Conservation (phyloP, 2,888 invertebrate species). For the Calephelis perditalis region DNA sequence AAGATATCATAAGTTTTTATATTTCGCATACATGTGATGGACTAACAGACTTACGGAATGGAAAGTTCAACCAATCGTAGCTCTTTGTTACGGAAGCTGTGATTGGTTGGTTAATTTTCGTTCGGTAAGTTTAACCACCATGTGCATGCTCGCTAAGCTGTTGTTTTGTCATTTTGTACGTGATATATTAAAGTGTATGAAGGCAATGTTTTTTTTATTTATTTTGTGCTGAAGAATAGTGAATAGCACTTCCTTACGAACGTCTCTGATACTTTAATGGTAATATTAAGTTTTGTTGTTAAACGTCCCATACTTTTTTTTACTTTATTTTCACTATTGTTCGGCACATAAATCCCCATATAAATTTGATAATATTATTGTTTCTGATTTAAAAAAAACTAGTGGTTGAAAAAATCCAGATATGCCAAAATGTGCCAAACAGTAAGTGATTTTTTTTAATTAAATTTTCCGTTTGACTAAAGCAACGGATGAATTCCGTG, state of each 20-base stretch:
- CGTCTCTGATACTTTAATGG: constrained; percentile 38
- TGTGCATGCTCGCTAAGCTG: constrained; percentile 9
- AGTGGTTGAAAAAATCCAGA: constrained; percentile 1
- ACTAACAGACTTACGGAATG: constrained; percentile 8
- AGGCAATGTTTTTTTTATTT: constrained; percentile 39
- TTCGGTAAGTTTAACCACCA: constrained; percentile 7
- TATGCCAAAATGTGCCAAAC: constrained; percentile 65
- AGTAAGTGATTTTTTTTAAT: constrained; percentile 32
- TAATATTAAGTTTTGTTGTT: constrained; percentile 15
- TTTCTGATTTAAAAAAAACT: constrained; percentile 10
- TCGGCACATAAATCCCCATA: constrained; percentile 81
- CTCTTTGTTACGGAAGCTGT: neutral
- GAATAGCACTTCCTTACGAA: constrained; percentile 75
- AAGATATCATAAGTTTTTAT: constrained; percentile 21
- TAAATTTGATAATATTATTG: constrained; percentile 20
- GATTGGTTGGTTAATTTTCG: neutral
- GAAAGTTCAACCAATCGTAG: neutral
- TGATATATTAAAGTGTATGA: constrained; percentile 61
- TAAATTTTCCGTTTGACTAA: no score
- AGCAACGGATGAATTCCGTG: no score
- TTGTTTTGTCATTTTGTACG: constrained; percentile 10
- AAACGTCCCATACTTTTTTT: constrained; percentile 31
- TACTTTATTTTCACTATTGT: constrained; percentile 86
- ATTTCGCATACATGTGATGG: constrained; percentile 11
- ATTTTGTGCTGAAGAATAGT: constrained; percentile 77